Conservation (phyloP, 2,113 vertebrate genomes). For the Onychostoma macrolepis region DNA sequence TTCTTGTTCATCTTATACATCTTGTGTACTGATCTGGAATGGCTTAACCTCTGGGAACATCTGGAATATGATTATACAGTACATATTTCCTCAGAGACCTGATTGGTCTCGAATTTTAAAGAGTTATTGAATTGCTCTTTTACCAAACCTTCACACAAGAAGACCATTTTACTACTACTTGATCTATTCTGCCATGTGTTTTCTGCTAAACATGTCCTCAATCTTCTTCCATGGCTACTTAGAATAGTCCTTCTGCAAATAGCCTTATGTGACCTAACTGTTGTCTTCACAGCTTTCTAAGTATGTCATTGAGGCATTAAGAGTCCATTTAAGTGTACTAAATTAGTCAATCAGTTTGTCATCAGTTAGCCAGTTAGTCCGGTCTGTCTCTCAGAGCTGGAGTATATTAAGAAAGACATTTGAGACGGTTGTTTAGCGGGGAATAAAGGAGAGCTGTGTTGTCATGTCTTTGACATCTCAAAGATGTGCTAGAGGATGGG, state of each 20-base stretch:
- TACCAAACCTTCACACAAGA: neutral
- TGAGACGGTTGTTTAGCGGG: slow-evolving; percentile 46
- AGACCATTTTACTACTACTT: neutral
- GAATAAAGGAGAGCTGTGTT: slow-evolving; percentile 51
- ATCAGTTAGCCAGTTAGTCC: slow-evolving; percentile 40
- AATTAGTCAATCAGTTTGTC: slow-evolving; percentile 48
- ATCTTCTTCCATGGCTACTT: neutral
- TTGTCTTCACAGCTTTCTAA: slow-evolving; percentile 49
- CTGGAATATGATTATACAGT: neutral
- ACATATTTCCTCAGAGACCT: neutral
- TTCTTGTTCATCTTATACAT: neutral
- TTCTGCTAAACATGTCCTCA: neutral
- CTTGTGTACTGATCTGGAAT: neutral
- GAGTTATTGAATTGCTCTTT: neutral
- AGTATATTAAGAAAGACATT: slow-evolving; percentile 48
- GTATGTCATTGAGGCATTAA: slow-evolving; percentile 39
- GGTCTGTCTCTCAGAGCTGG: neutral
- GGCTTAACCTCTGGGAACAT: neutral
- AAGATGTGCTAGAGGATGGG: slow-evolving; percentile 60
- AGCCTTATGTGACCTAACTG: slow-evolving; percentile 30
- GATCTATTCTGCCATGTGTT: slow-evolving; percentile 5
- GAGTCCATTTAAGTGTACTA: slow-evolving; percentile 20
- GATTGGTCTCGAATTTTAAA: neutral
- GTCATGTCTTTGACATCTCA: slow-evolving; percentile 63
- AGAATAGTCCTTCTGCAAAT: slow-evolving; percentile 25